Evolutionary conservation across 2,113 vertebrate genomes (phyloP), one percentile per base, ranked within the genome.

Genomic region (Cepphus grylle): DNA sequence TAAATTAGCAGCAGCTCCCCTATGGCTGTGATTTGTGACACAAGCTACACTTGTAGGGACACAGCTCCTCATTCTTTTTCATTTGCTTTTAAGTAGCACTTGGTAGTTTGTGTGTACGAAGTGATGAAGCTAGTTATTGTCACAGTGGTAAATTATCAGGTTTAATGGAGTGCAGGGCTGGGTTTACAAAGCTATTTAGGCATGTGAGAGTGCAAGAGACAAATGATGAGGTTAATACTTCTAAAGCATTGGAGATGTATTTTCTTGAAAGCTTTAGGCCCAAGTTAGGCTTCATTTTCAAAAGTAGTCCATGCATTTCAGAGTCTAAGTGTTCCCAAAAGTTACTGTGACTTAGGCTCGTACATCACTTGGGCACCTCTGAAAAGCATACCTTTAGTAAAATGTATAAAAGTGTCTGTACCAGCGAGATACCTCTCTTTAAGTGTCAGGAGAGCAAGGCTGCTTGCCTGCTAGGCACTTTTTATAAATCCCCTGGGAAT

Each of bases 191-290:
- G 88, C 67, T 65, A 85, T 80, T 86, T 80, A 86, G 59, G 63
- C 55, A 50, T 34, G 25, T 80, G 71, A 86, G 93, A 95, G 78
- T 62, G 40, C 47, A 65, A 69, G 58, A 93, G 63, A 82, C 23
- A 85, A 94, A 87, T 34, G 8, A 89, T 32, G 74, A 85, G 63
- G 89, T 87, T 40, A 91, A 66, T 70, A 72, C 62, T 81, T 91
- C 43, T 2, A 84, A 92, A 86, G 90, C 50, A 63, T 26, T 80
- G 61, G 49, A 93, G 63, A 43, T 40, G 38, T 50, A 77, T 66
- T 91, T 95, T 95, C 87, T 63, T 36, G 50, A 91, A 89, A 94
- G 55, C 89, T 58, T 81, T 47, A 88, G 66, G 89, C 87, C 53
- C 55, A 82, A 90, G 67, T 63, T 66, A 80, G 63, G 53, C 53